phyloP scores from a whole-genome alignment of 92 coral and sea anemone genomes.

The Palythoa caribaeorum region DNA sequence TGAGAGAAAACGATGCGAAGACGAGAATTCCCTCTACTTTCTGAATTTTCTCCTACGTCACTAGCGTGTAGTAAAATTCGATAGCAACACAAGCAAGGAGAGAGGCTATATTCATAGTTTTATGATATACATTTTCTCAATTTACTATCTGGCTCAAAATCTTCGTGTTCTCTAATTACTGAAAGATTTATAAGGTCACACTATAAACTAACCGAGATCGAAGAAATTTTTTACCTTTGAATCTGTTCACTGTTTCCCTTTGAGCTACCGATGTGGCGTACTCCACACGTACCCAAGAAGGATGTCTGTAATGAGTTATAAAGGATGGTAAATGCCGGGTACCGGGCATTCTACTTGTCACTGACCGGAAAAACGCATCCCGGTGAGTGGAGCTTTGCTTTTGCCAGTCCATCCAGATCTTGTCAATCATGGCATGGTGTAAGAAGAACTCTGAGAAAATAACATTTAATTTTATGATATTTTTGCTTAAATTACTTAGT shows the following conservation, averaged over 20 bases:
- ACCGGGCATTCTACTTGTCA: conserved; percentile 64
- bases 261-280: conserved; percentile 54
- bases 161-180: too few species aligned
- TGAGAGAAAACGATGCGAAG: too few species aligned
- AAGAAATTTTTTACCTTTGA: background rate
- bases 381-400: conserved; percentile 63
- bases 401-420: conserved; percentile 94
- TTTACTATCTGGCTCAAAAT: too few species aligned
- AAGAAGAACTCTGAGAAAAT: conserved; percentile 11
- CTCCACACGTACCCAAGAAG: conserved; percentile 75
- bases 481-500: background rate
- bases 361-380: conserved; percentile 52
- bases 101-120: too few species aligned
- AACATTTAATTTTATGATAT: background rate
- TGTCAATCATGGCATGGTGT: conserved; percentile 37
- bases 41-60: too few species aligned
- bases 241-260: conserved; percentile 19
- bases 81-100: too few species aligned
- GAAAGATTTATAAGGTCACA: background rate
- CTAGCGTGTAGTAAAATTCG: too few species aligned
- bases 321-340: conserved; percentile 48
- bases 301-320: conserved; percentile 62
- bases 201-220: background rate
- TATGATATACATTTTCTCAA: too few species aligned
- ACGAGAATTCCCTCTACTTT: too few species aligned